Evolutionary conservation across 2,113 vertebrate species (phyloP).

Genomic region (Oreochromis spilurus): DNA sequence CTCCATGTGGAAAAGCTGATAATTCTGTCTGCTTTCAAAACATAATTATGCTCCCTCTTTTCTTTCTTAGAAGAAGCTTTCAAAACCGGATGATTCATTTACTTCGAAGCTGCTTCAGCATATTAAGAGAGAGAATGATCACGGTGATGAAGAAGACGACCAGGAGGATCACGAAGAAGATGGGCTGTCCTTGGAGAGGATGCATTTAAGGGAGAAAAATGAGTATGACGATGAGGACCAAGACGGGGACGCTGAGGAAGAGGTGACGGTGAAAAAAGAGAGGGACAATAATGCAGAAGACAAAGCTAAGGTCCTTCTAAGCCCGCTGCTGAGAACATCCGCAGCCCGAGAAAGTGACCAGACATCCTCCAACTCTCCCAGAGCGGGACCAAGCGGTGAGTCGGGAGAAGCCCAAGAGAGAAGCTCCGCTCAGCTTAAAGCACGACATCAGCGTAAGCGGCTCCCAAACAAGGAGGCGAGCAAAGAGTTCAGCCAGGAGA

Average conservation of each 20-base stretch:
- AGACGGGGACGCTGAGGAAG: constrained; percentile 34
- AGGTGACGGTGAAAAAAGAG: constrained; percentile 15
- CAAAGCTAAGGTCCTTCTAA: constrained; percentile 36
- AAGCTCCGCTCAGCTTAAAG: constrained; percentile 72
- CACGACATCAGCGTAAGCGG: constrained; percentile 80
- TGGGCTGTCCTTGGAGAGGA: constrained; percentile 19
- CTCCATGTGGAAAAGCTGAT: neutral
- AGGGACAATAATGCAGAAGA: constrained; percentile 30
- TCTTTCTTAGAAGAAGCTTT: constrained; percentile 77
- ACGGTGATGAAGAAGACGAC: constrained; percentile 62
- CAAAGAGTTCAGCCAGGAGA: constrained; percentile 88
- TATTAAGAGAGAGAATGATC: constrained; percentile 86
- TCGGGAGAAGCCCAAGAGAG: constrained; percentile 76
- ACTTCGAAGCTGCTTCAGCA: constrained; percentile 78
- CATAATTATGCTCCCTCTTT: neutral
- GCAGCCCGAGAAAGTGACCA: constrained; percentile 80
- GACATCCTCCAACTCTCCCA: constrained; percentile 79
- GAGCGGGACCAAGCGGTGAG: constrained; percentile 81
- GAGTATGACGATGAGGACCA: constrained; percentile 24
- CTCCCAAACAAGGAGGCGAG: constrained; percentile 84
- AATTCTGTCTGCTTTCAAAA: neutral
- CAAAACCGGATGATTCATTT: constrained; percentile 78
- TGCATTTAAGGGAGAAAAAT: constrained; percentile 28
- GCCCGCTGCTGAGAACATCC: constrained; percentile 62
- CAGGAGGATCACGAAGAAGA: constrained; percentile 58